These are phyloP conservation scores for Microtus ochrogaster DNA, from an alignment of 2,113 vertebrate genomes.

Conservation along the genomic window DNA sequence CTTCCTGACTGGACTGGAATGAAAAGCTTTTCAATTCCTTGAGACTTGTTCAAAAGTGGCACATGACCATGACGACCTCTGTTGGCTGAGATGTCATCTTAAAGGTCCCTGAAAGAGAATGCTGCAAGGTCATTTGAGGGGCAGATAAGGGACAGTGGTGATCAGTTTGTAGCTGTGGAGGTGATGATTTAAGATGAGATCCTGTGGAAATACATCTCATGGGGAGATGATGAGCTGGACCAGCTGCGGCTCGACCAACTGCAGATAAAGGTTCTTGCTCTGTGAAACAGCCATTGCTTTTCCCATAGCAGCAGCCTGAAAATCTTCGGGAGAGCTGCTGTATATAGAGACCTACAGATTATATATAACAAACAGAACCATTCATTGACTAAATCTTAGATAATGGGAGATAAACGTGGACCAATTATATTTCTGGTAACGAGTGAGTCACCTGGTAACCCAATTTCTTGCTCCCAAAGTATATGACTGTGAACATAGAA, in stretches of 20 bases:
- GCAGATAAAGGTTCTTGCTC: not conserved
- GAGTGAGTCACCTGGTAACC: not conserved
- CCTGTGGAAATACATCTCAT: not conserved
- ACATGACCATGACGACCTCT: not conserved
- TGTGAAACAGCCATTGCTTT: not conserved
- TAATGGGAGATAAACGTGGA: not conserved
- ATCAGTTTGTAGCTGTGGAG: not conserved
- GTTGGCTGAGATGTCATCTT: not conserved
- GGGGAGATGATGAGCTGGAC: not conserved
- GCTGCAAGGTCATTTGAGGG: not conserved
- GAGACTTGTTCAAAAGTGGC: fast-evolving
- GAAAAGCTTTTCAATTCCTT: not conserved
- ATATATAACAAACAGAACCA: not conserved
- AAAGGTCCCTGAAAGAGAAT: not conserved
- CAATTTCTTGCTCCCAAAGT: not conserved
- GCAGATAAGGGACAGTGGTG: not conserved
- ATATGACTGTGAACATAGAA: not conserved
- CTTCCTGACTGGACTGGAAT: not conserved
- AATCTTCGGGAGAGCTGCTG: not conserved
- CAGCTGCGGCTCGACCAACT: not conserved
- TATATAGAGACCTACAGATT: not conserved
- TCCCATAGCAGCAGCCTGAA: not conserved
- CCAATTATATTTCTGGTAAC: not conserved
- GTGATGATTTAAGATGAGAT: not conserved
- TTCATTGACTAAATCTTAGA: not conserved